Evolutionary conservation across 2,797 vertebrate genomes (phyloP).

Genomic region (Melopsittacus undulatus): DNA sequence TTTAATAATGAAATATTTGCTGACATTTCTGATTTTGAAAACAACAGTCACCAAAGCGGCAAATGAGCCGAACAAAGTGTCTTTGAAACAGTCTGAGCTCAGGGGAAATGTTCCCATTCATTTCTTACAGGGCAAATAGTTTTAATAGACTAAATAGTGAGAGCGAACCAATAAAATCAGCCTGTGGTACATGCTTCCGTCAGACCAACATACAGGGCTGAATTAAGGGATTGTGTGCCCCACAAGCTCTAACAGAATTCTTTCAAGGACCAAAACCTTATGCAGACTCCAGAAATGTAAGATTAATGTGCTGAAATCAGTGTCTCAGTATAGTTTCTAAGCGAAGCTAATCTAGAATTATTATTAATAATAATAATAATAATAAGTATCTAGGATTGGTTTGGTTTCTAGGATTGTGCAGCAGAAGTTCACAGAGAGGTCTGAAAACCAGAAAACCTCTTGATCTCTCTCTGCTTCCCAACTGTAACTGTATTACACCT

Average conservation of each 20-base stretch:
- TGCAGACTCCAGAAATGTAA: not conserved
- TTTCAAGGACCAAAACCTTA: not conserved
- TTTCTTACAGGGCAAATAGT: not conserved
- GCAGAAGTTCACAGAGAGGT: not conserved
- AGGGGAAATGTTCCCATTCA: not conserved
- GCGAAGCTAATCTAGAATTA: not conserved
- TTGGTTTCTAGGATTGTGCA: not conserved
- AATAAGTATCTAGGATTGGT: not conserved
- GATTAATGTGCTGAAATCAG: not conserved
- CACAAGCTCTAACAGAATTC: not conserved
- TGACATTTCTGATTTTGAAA: not conserved
- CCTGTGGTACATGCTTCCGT: accelerated
- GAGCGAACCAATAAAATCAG: not conserved
- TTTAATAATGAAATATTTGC: conserved; percentile 4
- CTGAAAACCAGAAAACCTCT: not conserved
- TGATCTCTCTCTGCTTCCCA: not conserved
- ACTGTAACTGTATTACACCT: not conserved
- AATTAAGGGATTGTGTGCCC: not conserved
- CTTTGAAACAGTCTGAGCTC: not conserved
- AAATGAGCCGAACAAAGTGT: not conserved
- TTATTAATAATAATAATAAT: not conserved
- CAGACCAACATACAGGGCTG: not conserved
- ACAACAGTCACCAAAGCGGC: not conserved
- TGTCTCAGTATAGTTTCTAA: not conserved
- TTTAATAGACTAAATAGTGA: not conserved